Base-by-base conservation (phyloP, 2,888 invertebrate genomes). In the Nycteola revayana region DNA sequence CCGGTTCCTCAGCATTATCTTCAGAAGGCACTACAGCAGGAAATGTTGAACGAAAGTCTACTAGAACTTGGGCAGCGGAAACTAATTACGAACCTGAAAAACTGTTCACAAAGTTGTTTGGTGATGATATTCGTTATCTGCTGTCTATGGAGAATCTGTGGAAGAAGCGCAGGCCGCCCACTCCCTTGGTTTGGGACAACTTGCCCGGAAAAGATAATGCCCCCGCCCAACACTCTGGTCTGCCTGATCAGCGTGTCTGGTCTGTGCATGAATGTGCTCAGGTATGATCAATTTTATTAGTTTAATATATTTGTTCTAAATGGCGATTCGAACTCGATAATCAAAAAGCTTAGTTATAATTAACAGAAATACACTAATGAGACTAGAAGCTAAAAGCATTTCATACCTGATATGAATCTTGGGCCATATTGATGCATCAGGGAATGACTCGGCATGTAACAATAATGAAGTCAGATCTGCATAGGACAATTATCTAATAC, bases 81-180 rank as follows among this genome's bases (percentile, higher is more conserved):
- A 92, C 91, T 23, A 90, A 93, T 46, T 99, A 98, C 70, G 93
- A 98, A 65, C 90, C 96, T 0, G 91, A 93, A 54, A 95, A 95
- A 67, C 76, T 99, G 7, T 98, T 99, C 65, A 92, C 94, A 23
- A 99, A 99, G 86, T 91, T 99, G 39, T 99, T 99, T 80, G 90
- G 92, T 42, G 96, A 97, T 72, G 99, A 99, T 75, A 98, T 99
- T 32, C 93, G 95, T 42, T 99, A 99, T 77, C 90, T 99, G 45
- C 84, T 98, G 36, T 94, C 94, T 1, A 99, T 99, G 98, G 93
- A 94, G 56, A 95, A 98, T 72, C 86, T 99, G 32, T 99, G 99
- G 99, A 96, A 96, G 79, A 94, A 93, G 38, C 92, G 99, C 14
- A 91, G 93, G 54, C 92, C 96, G 0, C 99, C 99, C 0, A 91